A percentile compares a stretch with the other conserved stretches of the same genome.
These are phyloP conservation scores for Orthonevra nobilis DNA, from an alignment of 2,888 invertebrate species.

Conservation along the genomic window DNA sequence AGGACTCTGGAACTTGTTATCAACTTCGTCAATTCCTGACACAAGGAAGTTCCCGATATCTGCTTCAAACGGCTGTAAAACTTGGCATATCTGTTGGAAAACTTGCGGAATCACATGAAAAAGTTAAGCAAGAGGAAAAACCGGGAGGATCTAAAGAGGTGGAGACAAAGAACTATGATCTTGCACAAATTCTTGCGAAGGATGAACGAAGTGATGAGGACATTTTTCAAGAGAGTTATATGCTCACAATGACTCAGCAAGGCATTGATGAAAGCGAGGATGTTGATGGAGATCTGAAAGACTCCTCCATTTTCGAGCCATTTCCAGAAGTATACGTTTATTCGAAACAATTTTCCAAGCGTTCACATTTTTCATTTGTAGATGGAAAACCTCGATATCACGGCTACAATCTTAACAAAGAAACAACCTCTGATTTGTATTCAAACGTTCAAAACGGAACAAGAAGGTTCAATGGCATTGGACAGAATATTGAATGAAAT, in stretches of 20 bases:
- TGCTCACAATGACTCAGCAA: constrained; percentile 86
- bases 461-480: constrained; percentile 86
- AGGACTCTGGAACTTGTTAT: constrained; percentile 90
- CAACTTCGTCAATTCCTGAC: constrained; percentile 88
- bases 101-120: constrained; percentile 82
- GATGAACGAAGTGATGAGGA: constrained; percentile 79
- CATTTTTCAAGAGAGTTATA: constrained; percentile 84
- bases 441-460: constrained; percentile 88
- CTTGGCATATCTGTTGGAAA: constrained; percentile 83
- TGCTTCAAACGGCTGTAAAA: constrained; percentile 84
- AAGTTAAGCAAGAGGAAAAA: constrained; percentile 76
- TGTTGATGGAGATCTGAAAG: constrained; percentile 72
- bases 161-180: constrained; percentile 70
- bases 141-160: constrained; percentile 35
- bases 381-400: constrained; percentile 86
- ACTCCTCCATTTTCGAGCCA: constrained; percentile 82
- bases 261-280: constrained; percentile 45
- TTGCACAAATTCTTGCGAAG: constrained; percentile 75
- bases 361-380: constrained; percentile 77
- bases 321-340: constrained; percentile 82
- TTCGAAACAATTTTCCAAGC: not conserved
- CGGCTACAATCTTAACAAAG: constrained; percentile 81
- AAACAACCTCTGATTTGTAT: constrained; percentile 87
- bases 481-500: constrained; percentile 85
- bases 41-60: constrained; percentile 84